Evolutionary conservation across 2,888 invertebrate genomes (phyloP).

Genomic region (Criorhina ranunculi): DNA sequence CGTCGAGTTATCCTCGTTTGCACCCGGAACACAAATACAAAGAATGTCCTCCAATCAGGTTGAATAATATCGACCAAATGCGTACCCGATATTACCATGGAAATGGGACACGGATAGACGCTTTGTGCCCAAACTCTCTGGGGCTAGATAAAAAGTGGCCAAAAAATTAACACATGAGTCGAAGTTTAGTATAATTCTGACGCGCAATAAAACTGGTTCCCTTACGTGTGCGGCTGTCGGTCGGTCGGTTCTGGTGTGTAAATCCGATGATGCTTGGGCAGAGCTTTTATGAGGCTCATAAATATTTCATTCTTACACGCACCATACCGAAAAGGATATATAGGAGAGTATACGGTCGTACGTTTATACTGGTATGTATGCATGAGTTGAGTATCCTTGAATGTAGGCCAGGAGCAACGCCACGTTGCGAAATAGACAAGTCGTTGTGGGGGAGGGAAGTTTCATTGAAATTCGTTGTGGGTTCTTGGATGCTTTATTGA

Average conservation of each 20-base stretch:
- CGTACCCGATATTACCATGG: constrained; percentile 9
- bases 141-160: constrained; percentile 73
- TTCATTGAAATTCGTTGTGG: constrained; percentile 68
- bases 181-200: constrained; percentile 57
- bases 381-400: neutral
- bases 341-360: neutral
- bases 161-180: constrained; percentile 72
- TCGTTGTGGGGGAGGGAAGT: constrained; percentile 11
- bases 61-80: constrained; percentile 37
- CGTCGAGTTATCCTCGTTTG: neutral
- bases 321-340: neutral
- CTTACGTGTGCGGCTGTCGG: constrained; percentile 34
- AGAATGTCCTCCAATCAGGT: constrained; percentile 50
- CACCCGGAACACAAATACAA: neutral
- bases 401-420: neutral
- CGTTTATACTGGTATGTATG: neutral
- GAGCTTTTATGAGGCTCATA: constrained; percentile 69
- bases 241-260: constrained; percentile 45
- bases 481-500: constrained; percentile 65
- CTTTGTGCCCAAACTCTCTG: constrained; percentile 52
- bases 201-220: constrained; percentile 66
- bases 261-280: constrained; percentile 65
- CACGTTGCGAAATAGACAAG: constrained; percentile 26
- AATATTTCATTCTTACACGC: constrained; percentile 64
- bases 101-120: constrained; percentile 48